Conservation (phyloP, 2,888 invertebrate genomes). For the Sinotaia quadrata region DNA sequence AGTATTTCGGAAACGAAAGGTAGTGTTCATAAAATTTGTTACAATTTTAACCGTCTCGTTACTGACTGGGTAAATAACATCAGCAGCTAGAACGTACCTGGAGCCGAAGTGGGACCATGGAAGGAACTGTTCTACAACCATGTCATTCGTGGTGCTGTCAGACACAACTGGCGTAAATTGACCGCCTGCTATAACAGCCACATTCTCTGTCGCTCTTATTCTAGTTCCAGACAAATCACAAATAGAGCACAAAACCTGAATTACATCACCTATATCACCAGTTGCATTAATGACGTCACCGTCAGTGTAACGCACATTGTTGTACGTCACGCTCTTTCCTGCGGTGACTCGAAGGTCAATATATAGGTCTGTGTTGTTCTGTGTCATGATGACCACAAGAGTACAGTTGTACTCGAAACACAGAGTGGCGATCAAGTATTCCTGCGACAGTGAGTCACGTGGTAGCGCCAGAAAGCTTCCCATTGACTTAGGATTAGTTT, state of each 20-base stretch:
- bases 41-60: too few species aligned
- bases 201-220: neutral
- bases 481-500: neutral
- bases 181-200: neutral
- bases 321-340: neutral
- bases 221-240: neutral
- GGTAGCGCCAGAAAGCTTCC: neutral
- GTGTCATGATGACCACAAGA: neutral
- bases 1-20: too few species aligned
- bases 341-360: neutral
- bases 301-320: neutral
- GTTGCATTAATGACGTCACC: neutral
- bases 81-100: too few species aligned
- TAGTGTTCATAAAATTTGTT: too few species aligned
- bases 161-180: too few species aligned
- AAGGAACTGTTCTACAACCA: too few species aligned
- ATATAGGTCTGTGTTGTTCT: neutral
- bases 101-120: too few species aligned
- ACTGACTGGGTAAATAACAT: too few species aligned
- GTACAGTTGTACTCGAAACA: neutral
- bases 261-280: neutral
- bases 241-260: neutral
- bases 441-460: neutral
- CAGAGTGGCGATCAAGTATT: constrained; percentile 1
- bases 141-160: too few species aligned